These are phyloP conservation scores for Halictus ligatus DNA, from an alignment of 2,888 invertebrate genomes.

Conservation along the genomic window DNA sequence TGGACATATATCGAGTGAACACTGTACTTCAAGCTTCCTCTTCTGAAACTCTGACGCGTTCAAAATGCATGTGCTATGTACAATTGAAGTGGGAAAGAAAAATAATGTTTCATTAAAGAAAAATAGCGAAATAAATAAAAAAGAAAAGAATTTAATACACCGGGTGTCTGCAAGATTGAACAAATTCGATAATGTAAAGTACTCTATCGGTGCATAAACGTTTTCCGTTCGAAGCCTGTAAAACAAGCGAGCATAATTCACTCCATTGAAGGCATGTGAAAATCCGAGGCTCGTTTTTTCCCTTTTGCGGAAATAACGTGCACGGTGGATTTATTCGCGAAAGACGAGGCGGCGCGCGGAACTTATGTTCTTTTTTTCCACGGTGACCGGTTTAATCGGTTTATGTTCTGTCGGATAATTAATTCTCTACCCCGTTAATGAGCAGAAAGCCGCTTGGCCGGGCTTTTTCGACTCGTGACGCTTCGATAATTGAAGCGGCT, in stretches of 20 bases:
- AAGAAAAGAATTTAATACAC: not conserved
- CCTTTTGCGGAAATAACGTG: not conserved
- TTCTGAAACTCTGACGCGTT: no score
- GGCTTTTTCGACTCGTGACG: slow-evolving; percentile 52
- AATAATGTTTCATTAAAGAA: no score
- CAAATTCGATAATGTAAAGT: not conserved
- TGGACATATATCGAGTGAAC: no score
- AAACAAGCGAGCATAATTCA: not conserved
- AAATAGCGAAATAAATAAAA: not conserved
- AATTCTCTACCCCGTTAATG: slow-evolving; percentile 53
- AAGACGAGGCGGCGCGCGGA: slow-evolving; percentile 8
- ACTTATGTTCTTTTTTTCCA: not conserved
- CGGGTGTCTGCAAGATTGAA: not conserved
- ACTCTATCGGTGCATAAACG: not conserved
- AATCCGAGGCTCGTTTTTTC: not conserved
- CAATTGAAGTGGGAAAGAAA: no score
- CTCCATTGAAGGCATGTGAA: not conserved
- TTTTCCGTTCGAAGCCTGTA: not conserved
- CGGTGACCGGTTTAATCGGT: slow-evolving; percentile 47
- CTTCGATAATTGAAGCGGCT: slow-evolving; percentile 50
- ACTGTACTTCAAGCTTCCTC: no score
- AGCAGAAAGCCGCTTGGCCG: slow-evolving; percentile 38
- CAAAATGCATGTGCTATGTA: no score
- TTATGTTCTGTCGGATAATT: slow-evolving; percentile 52
- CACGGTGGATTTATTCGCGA: not conserved